Conservation (phyloP, 2,797 vertebrate genomes). For the Chaetophractus vellerosus region DNA sequence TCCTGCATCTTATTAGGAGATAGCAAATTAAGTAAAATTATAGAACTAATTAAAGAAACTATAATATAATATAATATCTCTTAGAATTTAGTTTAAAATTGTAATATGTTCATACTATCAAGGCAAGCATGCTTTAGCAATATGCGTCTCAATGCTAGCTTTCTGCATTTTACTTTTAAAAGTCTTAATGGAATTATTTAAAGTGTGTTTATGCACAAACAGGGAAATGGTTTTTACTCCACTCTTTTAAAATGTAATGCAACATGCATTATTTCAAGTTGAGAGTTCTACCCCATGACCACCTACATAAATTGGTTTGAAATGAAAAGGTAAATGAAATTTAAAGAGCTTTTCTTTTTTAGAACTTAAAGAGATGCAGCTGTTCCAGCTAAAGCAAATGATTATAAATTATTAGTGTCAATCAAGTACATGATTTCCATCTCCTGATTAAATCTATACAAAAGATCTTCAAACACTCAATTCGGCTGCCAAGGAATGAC, state of each 20-base stretch:
- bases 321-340: conserved; percentile 77
- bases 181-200: conserved; percentile 62
- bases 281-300: conserved; percentile 40
- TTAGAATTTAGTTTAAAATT: conserved; percentile 49
- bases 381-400: conserved; percentile 72
- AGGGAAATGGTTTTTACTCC: conserved; percentile 61
- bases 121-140: conserved; percentile 45
- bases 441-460: conserved; percentile 81
- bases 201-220: conserved; percentile 26
- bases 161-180: conserved; percentile 45
- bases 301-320: conserved; percentile 71
- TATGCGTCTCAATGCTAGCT: not conserved
- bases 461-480: conserved; percentile 74
- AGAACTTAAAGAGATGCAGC: conserved; percentile 74
- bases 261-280: conserved; percentile 44
- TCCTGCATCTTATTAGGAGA: not conserved
- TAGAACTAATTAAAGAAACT: conserved; percentile 13
- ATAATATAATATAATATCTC: not conserved
- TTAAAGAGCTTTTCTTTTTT: conserved; percentile 65
- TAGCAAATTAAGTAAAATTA: not conserved
- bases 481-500: conserved; percentile 78
- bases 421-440: conserved; percentile 79
- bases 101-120: not conserved
- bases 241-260: conserved; percentile 61
- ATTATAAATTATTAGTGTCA: conserved; percentile 85